Percentiles rank a stretch among this genome's conserved stretches.
phyloP scores from a whole-genome alignment of 2,797 vertebrate species.

The Meriones psammophilus region DNA sequence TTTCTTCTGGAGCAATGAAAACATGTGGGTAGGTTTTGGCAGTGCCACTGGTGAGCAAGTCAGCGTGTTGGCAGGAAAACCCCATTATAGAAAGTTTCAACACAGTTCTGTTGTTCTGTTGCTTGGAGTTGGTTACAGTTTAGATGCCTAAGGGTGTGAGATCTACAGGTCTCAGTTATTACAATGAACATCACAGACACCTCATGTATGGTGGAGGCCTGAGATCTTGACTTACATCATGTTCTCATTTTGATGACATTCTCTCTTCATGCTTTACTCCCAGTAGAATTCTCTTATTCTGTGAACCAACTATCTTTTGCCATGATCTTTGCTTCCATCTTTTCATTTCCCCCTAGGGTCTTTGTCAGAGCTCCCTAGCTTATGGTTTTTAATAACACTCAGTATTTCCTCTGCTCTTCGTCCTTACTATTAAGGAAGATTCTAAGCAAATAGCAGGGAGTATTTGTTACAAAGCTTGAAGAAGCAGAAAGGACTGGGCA shows the following conservation, averaged over 20 bases:
- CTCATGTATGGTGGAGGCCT: slow-evolving; percentile 1
- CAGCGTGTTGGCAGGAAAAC: slow-evolving; percentile 54
- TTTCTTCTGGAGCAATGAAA: slow-evolving; percentile 63
- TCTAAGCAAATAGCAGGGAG: slow-evolving; percentile 18
- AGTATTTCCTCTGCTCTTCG: slow-evolving; percentile 21
- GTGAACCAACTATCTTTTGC: slow-evolving; percentile 8
- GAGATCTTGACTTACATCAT: slow-evolving; percentile 14
- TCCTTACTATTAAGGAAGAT: slow-evolving; percentile 47
- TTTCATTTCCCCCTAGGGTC: slow-evolving; percentile 28
- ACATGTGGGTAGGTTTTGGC: slow-evolving; percentile 67
- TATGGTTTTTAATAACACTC: slow-evolving; percentile 35
- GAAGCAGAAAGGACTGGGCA: slow-evolving; percentile 37
- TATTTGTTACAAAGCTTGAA: slow-evolving; percentile 41
- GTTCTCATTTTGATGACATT: slow-evolving; percentile 30
- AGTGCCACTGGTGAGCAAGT: slow-evolving; percentile 45
- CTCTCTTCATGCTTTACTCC: background rate
- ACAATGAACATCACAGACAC: slow-evolving; percentile 44
- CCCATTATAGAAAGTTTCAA: slow-evolving; percentile 72
- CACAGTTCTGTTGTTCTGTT: slow-evolving; percentile 72
- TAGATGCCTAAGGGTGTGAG: slow-evolving; percentile 63
- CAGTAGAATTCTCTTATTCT: slow-evolving; percentile 18
- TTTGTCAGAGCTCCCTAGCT: background rate
- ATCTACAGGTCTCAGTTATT: slow-evolving; percentile 63
- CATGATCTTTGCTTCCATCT: slow-evolving; percentile 31
- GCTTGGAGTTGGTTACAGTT: slow-evolving; percentile 72